Conservation (phyloP, 1,140 invertebrate genomes). For the Antheraea mylitta region DNA sequence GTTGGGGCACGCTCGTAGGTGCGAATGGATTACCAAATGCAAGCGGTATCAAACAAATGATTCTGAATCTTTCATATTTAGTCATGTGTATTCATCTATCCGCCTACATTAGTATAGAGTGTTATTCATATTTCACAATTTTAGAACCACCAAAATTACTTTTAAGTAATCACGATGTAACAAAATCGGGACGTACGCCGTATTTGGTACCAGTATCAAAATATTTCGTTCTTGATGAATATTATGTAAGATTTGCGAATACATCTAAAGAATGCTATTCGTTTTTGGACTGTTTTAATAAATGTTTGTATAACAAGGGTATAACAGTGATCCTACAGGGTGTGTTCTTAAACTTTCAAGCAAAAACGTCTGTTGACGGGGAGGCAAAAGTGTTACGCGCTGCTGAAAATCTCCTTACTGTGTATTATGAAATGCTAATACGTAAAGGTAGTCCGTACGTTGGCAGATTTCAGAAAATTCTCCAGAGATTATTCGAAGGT, state of each 20-base stretch:
- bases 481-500: slow-evolving; percentile 49
- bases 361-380: slow-evolving; percentile 37
- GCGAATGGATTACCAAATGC: slow-evolving; percentile 39
- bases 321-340: slow-evolving; percentile 41
- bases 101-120: slow-evolving; percentile 49
- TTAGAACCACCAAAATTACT: slow-evolving; percentile 40
- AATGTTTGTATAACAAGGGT: slow-evolving; percentile 40
- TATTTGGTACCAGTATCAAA: slow-evolving; percentile 39
- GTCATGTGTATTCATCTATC: slow-evolving; percentile 50
- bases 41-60: slow-evolving; percentile 47
- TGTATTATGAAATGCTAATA: slow-evolving; percentile 64
- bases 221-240: slow-evolving; percentile 50
- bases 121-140: slow-evolving; percentile 60
- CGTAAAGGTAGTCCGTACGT: slow-evolving; percentile 41
- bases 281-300: slow-evolving; percentile 44
- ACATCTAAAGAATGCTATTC: slow-evolving; percentile 40
- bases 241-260: slow-evolving; percentile 44
- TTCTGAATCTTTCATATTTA: slow-evolving; percentile 48
- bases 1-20: slow-evolving; percentile 54
- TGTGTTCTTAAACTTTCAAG: slow-evolving; percentile 39
- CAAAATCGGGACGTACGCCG: slow-evolving; percentile 36
- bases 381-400: slow-evolving; percentile 52
- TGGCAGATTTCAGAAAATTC: slow-evolving; percentile 30
- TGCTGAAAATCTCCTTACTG: slow-evolving; percentile 40
- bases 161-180: slow-evolving; percentile 47